These are phyloP conservation scores for Crypturellus tataupa DNA, from an alignment of 2,797 vertebrate species.

Conservation along the genomic window DNA sequence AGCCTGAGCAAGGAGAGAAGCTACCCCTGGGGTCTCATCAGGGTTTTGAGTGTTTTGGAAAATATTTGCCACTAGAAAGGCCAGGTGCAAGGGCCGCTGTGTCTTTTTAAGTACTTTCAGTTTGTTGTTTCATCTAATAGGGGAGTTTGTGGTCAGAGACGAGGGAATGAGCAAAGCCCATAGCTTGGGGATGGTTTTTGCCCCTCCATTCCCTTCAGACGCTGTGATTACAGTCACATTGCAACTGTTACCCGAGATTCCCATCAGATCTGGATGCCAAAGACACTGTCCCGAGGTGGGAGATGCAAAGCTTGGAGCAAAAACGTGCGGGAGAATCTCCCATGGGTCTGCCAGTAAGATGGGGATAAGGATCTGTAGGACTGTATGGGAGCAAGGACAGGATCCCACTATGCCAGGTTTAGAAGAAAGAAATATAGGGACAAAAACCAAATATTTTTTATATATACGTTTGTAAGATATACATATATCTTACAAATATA, in stretches of 20 bases:
- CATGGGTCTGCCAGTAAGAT: not conserved
- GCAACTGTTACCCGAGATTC: not conserved
- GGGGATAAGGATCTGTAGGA: not conserved
- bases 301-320: too few species aligned
- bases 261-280: not conserved
- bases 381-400: not conserved
- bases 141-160: not conserved
- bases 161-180: not conserved
- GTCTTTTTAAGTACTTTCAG: not conserved
- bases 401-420: too few species aligned
- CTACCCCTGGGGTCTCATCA: not conserved
- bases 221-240: not conserved
- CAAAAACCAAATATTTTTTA: not conserved
- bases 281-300: not conserved
- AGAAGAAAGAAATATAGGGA: not conserved
- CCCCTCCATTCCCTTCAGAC: not conserved
- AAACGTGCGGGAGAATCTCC: fast-evolving
- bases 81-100: fast-evolving
- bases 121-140: not conserved
- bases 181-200: not conserved
- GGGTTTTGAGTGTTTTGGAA: not conserved
- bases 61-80: not conserved
- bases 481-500: not conserved
- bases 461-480: too few species aligned
- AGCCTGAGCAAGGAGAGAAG: not conserved